phyloP scores from a whole-genome alignment of 1,140 invertebrate species.

The Neodiprion virginianus region DNA sequence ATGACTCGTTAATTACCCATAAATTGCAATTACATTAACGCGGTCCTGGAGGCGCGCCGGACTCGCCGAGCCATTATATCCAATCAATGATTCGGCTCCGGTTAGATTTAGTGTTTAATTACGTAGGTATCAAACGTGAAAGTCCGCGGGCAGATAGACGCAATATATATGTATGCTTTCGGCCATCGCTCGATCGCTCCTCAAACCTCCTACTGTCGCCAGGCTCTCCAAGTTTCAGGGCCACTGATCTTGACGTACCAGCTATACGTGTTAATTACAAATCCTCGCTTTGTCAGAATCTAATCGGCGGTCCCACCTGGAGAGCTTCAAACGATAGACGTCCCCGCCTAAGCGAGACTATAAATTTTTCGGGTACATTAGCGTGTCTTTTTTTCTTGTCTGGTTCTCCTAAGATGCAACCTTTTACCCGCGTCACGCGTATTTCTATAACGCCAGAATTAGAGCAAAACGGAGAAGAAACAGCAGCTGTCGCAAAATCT shows the following conservation, averaged over 20 bases:
- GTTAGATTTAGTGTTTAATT: constrained; percentile 35
- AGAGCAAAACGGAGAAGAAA: too few species aligned
- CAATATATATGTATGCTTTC: not conserved
- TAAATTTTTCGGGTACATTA: constrained; percentile 44
- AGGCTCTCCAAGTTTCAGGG: not conserved
- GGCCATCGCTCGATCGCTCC: not conserved
- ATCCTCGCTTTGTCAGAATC: constrained; percentile 34
- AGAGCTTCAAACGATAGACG: constrained; percentile 26
- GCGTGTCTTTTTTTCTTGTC: constrained; percentile 14
- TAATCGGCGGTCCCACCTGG: constrained; percentile 33
- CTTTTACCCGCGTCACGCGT: too few species aligned
- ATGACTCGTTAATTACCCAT: constrained; percentile 33
- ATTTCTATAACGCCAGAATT: too few species aligned
- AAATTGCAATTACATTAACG: constrained; percentile 36
- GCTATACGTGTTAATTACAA: constrained; percentile 36
- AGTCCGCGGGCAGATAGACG: not conserved
- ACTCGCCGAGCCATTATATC: constrained; percentile 24
- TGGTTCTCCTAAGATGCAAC: not conserved
- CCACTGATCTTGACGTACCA: constrained; percentile 22
- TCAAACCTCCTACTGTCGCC: too few species aligned
- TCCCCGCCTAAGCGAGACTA: constrained; percentile 27
- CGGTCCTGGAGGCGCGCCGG: not conserved
- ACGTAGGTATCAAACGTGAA: not conserved
- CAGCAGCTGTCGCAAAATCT: too few species aligned
- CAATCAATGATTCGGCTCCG: constrained; percentile 28